phyloP scores from a whole-genome alignment of 2,113 vertebrate species.

The Hyperopisus bebe region DNA sequence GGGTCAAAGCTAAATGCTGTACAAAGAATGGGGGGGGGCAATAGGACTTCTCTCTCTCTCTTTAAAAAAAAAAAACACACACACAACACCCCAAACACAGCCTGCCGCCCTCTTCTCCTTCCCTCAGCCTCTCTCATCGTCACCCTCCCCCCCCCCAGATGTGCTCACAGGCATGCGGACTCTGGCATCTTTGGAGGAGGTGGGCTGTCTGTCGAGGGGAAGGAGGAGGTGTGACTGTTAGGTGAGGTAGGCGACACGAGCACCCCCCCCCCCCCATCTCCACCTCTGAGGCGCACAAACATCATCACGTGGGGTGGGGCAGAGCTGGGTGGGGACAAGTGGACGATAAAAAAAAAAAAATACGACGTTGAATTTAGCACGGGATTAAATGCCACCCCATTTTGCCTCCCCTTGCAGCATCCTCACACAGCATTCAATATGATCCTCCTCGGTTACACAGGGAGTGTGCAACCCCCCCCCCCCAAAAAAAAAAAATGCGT shows the following conservation, averaged over 20 bases:
- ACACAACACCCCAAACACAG: constrained; percentile 38
- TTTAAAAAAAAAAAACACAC: constrained; percentile 48
- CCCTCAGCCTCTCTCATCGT: constrained; percentile 21
- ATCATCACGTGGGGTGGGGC: constrained; percentile 27
- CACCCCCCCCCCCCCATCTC: constrained; percentile 50
- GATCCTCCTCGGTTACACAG: background rate
- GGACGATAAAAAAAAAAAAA: constrained; percentile 47
- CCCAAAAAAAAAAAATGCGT: background rate
- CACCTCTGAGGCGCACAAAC: constrained; percentile 56
- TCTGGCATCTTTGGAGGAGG: constrained; percentile 68
- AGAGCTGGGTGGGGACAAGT: constrained; percentile 50
- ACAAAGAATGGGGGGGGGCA: constrained; percentile 76
- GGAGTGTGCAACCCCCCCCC: background rate
- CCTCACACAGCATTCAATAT: constrained; percentile 27
- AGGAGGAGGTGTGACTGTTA: constrained; percentile 62
- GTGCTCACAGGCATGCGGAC: constrained; percentile 62
- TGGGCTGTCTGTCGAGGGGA: constrained; percentile 59
- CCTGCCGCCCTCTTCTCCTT: constrained; percentile 40
- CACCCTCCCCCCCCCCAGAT: constrained; percentile 35
- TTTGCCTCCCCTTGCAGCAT: constrained; percentile 42
- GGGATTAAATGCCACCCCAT: constrained; percentile 62
- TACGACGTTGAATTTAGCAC: constrained; percentile 65
- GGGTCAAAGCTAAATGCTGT: constrained; percentile 92
- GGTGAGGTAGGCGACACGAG: constrained; percentile 60
- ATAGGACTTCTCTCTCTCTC: constrained; percentile 53